Evolutionary conservation across 2,113 vertebrate species (phyloP).

Genomic region (Misgurnus mizolepis): DNA sequence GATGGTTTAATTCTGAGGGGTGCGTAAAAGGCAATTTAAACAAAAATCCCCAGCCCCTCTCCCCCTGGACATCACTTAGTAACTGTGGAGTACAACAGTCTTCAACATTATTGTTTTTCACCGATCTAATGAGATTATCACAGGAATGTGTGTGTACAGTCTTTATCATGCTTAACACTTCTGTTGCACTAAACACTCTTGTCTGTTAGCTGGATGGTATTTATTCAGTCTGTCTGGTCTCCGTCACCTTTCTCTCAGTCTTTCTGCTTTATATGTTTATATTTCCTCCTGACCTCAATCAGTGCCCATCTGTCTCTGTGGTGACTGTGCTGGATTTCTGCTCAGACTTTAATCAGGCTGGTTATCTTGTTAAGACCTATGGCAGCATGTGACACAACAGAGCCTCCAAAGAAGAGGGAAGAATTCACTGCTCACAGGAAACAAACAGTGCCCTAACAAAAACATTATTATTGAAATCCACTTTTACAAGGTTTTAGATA

Average conservation of each 20-base stretch:
- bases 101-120: no score
- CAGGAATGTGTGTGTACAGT: no score
- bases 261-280: background rate
- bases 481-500: no score
- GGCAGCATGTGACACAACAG: background rate
- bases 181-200: background rate
- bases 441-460: no score
- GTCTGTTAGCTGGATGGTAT: background rate
- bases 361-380: constrained; percentile 57
- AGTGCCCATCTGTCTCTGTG: constrained; percentile 61
- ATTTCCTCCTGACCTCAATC: constrained; percentile 53
- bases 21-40: no score
- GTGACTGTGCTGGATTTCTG: constrained; percentile 14
- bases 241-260: background rate
- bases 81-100: no score
- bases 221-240: background rate
- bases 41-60: no score
- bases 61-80: no score
- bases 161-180: background rate
- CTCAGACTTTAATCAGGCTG: constrained; percentile 60
- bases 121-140: no score
- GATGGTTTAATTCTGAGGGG: no score
- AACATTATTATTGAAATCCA: no score
- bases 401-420: background rate
- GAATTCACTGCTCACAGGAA: background rate